phyloP scores from a whole-genome alignment of 1,140 invertebrate genomes.

The Hycleus phaleratus region DNA sequence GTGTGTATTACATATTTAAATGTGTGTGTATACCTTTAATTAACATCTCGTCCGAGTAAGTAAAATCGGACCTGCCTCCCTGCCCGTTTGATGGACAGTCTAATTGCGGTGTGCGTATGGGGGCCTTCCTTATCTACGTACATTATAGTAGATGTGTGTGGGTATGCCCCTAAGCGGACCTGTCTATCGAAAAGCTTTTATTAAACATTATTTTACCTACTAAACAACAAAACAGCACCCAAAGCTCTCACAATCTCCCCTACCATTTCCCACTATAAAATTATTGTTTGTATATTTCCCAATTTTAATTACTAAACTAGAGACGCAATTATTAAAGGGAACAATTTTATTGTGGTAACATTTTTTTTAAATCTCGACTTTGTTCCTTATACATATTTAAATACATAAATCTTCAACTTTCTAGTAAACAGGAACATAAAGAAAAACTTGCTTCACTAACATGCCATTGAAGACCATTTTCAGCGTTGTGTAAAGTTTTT shows the following conservation, averaged over 20 bases:
- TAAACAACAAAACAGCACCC: conserved; percentile 3
- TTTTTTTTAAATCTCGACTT: too few relatives aligned
- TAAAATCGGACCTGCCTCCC: conserved; percentile 9
- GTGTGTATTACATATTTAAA: too few relatives aligned
- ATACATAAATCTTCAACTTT: conserved; percentile 17
- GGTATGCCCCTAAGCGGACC: conserved; percentile 7
- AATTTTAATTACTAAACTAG: too few relatives aligned
- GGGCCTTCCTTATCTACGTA: conserved; percentile 9
- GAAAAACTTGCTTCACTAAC: conserved; percentile 12
- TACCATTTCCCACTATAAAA: neutral
- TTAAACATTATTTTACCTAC: conserved; percentile 14
- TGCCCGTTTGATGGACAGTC: conserved; percentile 12
- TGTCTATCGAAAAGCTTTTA: conserved; percentile 15
- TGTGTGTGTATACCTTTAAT: conserved; percentile 13
- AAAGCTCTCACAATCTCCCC: neutral
- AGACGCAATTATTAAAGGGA: too few relatives aligned
- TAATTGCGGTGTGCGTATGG: conserved; percentile 12
- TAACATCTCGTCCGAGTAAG: conserved; percentile 17
- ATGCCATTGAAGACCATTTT: conserved; percentile 8
- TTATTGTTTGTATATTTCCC: neutral
- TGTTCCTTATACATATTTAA: conserved; percentile 5
- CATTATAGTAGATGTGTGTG: conserved; percentile 4
- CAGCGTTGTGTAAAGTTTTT: conserved; percentile 12
- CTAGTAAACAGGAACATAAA: conserved; percentile 19
- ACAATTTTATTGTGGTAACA: too few relatives aligned